Evolutionary conservation across 2,113 vertebrate species (phyloP), one percentile per base, ranked within the genome.

Genomic region (Brachypodius melanocephalos): DNA sequence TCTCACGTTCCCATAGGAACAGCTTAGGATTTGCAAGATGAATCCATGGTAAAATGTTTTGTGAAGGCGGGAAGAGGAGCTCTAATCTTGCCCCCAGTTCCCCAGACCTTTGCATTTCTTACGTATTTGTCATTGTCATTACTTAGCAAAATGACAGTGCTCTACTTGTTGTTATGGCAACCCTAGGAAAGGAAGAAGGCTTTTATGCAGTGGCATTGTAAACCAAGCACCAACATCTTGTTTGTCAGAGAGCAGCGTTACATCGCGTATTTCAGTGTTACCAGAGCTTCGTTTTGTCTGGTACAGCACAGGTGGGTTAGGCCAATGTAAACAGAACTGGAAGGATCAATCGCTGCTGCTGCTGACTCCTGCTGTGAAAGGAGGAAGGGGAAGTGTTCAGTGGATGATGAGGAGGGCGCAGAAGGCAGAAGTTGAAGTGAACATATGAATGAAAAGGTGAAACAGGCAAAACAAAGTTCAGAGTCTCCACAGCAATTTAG

Each of bases 81-180:
- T 91, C 62, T 82, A 83, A 94, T 95, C 85, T 93, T 77, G 55
- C 82, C 91, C 72, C 68, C 75, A 34, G 45, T 86, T 94, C 65
- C 43, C 65, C 48, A 86, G 88, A 94, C 82, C 72, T 95, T 84
- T 90, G 79, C 68, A 81, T 93, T 96, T 96, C 75, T 91, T 81
- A 78, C 38, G 12, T 91, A 84, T 92, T 95, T 95, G 94, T 94
- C 93, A 79, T 65, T 96, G 93, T 96, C 82, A 75, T 90, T 91
- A 90, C 82, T 95, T 92, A 86, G 82, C 78, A 84, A 94, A 96
- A 86, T 93, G 90, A 88, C 89, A 86, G 52, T 0, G 1, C 72
- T 83, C 57, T 66, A 43, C 68, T 95, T 86, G 93, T 96, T 94
- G 94, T 90, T 94, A 92, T 93, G 85, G 92, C 82, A 93, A 94